A percentile compares a stretch with the other conserved stretches of the same genome.
These are phyloP conservation scores for Drosophila miranda DNA, from an alignment of 1,140 invertebrate genomes.

Conservation along the genomic window DNA sequence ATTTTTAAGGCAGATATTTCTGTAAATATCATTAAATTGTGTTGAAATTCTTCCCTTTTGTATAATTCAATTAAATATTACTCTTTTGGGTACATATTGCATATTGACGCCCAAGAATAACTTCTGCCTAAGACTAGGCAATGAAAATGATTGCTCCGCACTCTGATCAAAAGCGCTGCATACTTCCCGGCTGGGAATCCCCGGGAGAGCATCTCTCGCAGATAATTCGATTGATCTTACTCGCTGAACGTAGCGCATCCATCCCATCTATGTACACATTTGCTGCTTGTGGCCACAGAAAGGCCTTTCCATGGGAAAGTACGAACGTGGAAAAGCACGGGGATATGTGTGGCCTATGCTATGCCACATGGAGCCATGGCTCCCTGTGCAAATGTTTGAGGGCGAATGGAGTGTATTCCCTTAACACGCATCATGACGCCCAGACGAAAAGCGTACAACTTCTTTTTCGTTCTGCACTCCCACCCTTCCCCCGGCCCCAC, in stretches of 20 bases:
- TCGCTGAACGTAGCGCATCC: slow-evolving; percentile 19
- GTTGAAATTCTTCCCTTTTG: too few species aligned
- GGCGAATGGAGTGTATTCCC: slow-evolving; percentile 44
- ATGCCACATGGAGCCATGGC: slow-evolving; percentile 17
- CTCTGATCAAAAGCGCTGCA: too few species aligned
- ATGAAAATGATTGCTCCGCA: neutral
- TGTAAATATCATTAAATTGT: too few species aligned
- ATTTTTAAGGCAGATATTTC: too few species aligned
- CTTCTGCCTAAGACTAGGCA: neutral
- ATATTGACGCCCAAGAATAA: too few species aligned
- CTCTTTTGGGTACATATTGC: too few species aligned
- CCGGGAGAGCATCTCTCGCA: too few species aligned
- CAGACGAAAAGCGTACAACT: slow-evolving; percentile 71
- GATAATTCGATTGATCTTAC: neutral
- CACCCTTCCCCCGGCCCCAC: neutral
- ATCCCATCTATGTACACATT: slow-evolving; percentile 9
- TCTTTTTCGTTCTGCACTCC: slow-evolving; percentile 34
- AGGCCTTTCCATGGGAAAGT: slow-evolving; percentile 32
- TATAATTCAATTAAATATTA: too few species aligned
- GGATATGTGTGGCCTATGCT: slow-evolving; percentile 11
- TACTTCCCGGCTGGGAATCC: too few species aligned
- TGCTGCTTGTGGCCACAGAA: slow-evolving; percentile 17
- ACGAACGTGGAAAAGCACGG: neutral
- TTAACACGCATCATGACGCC: slow-evolving; percentile 74
- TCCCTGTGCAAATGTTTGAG: neutral